Percentiles rank a stretch among this genome's conserved stretches.
Evolutionary conservation across 2,797 vertebrate genomes (phyloP).

Genomic region (Tinamus major): DNA sequence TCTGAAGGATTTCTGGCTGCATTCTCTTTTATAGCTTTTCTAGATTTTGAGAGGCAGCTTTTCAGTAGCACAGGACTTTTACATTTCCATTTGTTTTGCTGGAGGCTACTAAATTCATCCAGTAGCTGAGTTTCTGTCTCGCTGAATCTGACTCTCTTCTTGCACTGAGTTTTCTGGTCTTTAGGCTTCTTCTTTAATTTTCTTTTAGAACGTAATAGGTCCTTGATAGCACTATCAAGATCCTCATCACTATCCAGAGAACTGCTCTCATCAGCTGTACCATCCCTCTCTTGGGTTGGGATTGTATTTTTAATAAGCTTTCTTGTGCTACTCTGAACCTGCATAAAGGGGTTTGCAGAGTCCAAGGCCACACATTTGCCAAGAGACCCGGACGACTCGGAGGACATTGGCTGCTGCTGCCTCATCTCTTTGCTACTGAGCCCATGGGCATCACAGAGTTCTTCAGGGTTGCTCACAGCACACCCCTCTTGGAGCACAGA

Average conservation of each 20-base stretch:
- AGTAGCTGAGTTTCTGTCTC: constrained; percentile 65
- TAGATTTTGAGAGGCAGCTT: constrained; percentile 77
- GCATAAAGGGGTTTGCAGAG: not conserved
- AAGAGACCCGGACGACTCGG: not conserved
- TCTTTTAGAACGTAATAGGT: constrained; percentile 91
- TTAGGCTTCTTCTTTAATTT: constrained; percentile 87
- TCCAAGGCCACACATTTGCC: not conserved
- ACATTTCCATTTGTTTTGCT: constrained; percentile 73
- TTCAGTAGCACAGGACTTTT: constrained; percentile 59
- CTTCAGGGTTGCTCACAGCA: not conserved
- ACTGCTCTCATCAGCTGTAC: constrained; percentile 91
- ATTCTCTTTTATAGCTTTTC: constrained; percentile 16
- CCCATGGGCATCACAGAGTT: not conserved
- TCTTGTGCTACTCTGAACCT: not conserved
- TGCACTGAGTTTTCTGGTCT: constrained; percentile 82
- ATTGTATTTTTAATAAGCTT: not conserved
- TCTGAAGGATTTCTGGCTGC: not conserved
- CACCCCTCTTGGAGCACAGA: not conserved
- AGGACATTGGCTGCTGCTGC: not conserved
- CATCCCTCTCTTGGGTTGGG: not conserved
- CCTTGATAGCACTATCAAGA: constrained; percentile 93
- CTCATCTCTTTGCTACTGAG: not conserved
- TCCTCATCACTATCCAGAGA: constrained; percentile 97
- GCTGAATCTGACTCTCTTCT: constrained; percentile 80
- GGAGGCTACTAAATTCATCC: constrained; percentile 52